phyloP scores from a whole-genome alignment of 2,888 invertebrate genomes.

The Morpho deidamia region DNA sequence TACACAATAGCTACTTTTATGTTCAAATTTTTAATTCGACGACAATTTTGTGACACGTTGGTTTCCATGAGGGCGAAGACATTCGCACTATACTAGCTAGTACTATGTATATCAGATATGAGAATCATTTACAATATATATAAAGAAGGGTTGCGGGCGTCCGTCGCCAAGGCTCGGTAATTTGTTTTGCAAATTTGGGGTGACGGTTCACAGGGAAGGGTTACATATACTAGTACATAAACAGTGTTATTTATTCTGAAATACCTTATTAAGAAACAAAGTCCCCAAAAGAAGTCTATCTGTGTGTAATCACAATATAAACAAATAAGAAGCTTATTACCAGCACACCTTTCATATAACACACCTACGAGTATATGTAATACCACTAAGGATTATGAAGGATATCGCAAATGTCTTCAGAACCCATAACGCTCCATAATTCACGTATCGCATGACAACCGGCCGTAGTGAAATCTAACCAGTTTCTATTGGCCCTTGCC shows the following conservation, averaged over 20 bases:
- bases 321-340: not conserved
- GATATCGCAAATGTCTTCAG: constrained; percentile 43
- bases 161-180: constrained; percentile 59
- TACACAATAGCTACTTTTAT: no score
- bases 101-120: no score
- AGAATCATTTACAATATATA: not conserved
- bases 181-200: constrained; percentile 73
- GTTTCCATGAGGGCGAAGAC: no score
- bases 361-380: not conserved
- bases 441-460: constrained; percentile 61
- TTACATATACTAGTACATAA: constrained; percentile 21
- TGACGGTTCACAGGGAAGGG: constrained; percentile 46
- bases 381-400: constrained; percentile 10
- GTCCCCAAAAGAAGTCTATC: no score
- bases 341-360: not conserved
- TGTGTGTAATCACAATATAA: not conserved
- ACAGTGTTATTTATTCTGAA: no score
- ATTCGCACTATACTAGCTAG: no score
- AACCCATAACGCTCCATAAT: constrained; percentile 54
- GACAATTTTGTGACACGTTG: no score
- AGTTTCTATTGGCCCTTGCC: not conserved
- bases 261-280: no score
- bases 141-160: not conserved
- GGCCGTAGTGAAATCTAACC: constrained; percentile 33
- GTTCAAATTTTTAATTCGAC: no score